These are phyloP conservation scores for Pollachius pollachius DNA, from an alignment of 2,113 vertebrate species.

Conservation along the genomic window DNA sequence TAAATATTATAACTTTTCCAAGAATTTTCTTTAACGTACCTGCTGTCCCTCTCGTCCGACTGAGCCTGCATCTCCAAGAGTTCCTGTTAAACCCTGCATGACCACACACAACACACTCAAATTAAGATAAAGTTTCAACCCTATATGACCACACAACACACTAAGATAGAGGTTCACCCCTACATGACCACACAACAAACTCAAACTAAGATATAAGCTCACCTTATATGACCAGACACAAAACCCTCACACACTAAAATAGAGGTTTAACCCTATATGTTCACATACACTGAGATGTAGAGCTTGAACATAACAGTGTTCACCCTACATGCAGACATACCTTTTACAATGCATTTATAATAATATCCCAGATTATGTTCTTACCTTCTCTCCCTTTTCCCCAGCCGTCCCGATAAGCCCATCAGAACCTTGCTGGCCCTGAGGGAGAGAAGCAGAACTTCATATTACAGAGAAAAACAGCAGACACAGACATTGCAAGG, in stretches of 20 bases:
- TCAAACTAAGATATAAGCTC: too few relatives aligned
- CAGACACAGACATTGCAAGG: not conserved
- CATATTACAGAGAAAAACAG: slow-evolving; percentile 8
- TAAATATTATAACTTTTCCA: not conserved
- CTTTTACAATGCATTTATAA: too few relatives aligned
- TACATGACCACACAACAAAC: too few relatives aligned
- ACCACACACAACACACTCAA: not conserved
- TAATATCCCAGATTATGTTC: not conserved
- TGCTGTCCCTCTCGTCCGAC: slow-evolving; percentile 66
- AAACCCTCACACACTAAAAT: too few relatives aligned
- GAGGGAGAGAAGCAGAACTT: slow-evolving; percentile 6
- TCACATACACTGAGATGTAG: too few relatives aligned
- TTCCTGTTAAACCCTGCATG: slow-evolving; percentile 63
- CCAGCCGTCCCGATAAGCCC: slow-evolving; percentile 73
- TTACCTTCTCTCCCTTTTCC: slow-evolving; percentile 80
- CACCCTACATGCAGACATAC: too few relatives aligned
- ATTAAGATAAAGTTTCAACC: too few relatives aligned
- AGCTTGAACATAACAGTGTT: too few relatives aligned
- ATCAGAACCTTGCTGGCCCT: slow-evolving; percentile 73
- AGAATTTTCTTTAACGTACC: slow-evolving; percentile 47
- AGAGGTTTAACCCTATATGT: too few relatives aligned
- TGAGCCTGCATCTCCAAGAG: slow-evolving; percentile 57
- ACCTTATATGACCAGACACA: too few relatives aligned
- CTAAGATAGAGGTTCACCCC: too few relatives aligned
- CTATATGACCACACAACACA: too few relatives aligned